These are phyloP conservation scores for Pterois miles DNA, from an alignment of 2,797 vertebrate species.

Conservation along the genomic window DNA sequence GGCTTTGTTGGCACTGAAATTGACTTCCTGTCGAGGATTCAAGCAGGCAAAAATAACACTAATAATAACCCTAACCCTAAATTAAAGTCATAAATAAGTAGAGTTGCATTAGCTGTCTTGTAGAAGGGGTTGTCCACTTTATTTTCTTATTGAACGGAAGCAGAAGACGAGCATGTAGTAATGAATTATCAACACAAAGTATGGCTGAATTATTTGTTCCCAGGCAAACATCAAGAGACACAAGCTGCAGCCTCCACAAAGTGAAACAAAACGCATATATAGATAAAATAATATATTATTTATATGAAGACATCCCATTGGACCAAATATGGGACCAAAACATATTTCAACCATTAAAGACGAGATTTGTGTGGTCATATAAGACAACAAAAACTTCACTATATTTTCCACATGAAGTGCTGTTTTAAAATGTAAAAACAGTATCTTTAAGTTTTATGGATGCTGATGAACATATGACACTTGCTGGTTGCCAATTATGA, in stretches of 20 bases:
- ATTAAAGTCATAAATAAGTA: conserved; percentile 14
- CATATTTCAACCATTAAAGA: background rate
- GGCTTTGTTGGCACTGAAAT: conserved; percentile 13
- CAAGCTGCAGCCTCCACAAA: background rate
- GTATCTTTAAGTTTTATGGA: background rate
- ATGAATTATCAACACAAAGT: conserved; percentile 4
- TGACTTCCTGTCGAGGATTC: conserved; percentile 33
- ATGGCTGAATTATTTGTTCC: background rate
- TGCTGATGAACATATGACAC: background rate
- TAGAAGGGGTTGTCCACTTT: background rate
- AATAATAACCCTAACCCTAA: conserved; percentile 14
- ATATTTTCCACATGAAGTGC: background rate
- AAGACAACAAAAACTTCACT: background rate
- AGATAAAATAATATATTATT: background rate
- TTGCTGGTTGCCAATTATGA: background rate
- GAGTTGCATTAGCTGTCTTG: conserved; percentile 1
- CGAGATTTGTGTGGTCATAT: background rate
- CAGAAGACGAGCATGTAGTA: background rate
- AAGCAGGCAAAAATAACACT: conserved; percentile 17
- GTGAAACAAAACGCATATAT: background rate
- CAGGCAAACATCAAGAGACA: background rate
- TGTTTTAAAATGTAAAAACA: background rate
- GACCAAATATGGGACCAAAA: background rate
- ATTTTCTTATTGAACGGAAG: conserved; percentile 9
- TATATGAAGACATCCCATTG: background rate